Base-by-base conservation (phyloP, 1,140 invertebrate genomes). In the Lasioglossum baleicum region DNA sequence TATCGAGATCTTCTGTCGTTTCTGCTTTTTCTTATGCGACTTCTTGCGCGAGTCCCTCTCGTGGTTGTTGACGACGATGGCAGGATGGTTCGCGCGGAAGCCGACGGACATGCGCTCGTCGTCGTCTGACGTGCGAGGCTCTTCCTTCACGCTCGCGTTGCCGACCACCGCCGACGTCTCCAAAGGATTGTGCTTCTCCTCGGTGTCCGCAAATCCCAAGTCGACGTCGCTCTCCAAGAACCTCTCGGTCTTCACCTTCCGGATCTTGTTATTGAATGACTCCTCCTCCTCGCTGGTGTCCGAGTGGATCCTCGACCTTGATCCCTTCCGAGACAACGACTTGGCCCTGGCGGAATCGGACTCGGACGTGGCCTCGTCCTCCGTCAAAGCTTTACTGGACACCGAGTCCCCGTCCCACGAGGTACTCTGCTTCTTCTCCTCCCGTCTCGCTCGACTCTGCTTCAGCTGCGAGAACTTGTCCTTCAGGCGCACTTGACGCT, bases 391-490 rank as follows among this genome's bases (percentile, higher is more conserved):
- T 87, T 94, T 94, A 75, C 94, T 94, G 75, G 96, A 96, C 66
- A 97, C 96, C 0, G 95, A 96, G 88, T 96, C 96, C 78, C 97
- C 97, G 88, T 98, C 97, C 94, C 96, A 97, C 40, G 96, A 97
- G 1, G 96, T 96, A 8, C 96, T 97, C 77, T 97, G 94, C 91
- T 97, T 97, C 94, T 98, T 98, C 91, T 97, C 96, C 82, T 96
- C 96, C 22, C 96, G 94, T 90, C 97, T 96, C 0, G 96, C 97
- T 79, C 97, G 94, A 89, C 96, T 97, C 90, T 98, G 96, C 89
- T 98, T 98, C 56, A 98, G 90, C 87, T 97, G 96, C 86, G 96
- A 96, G 88, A 98, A 98, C 92, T 98, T 98, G 26, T 97, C 97
- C 90, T 97, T 97, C 26, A 98, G 95, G 91, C 90, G 86, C 10